Evolutionary conservation across 2,888 invertebrate genomes (phyloP), one percentile per base, ranked within the genome.

Genomic region (Agrochola lychnidis): DNA sequence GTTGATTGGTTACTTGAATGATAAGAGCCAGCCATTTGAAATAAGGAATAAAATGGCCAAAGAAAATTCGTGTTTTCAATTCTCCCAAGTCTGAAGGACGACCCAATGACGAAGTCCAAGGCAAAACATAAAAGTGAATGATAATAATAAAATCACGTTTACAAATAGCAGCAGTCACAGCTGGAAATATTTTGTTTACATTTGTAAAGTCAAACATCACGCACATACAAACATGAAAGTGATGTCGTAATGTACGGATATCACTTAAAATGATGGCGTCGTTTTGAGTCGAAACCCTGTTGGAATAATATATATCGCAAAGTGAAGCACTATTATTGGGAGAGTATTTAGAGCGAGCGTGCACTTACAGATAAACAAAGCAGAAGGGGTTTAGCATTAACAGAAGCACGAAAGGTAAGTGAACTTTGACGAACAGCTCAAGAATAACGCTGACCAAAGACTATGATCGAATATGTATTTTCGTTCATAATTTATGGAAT

Each of bases 341-440:
- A 88, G 82, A 77, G 84, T 88, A 94, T 94, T 93, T 89, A 91
- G 93, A 92, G 82, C 91, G 88, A 70, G 88, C 90, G 88, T 89
- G 90, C 94, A 93, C 93, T 94, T 87, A 90, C 87, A 90, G 92
- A 91, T 94, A 92, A 90, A 90, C 89, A 89, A 91, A 89, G 82
- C 93, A 93, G 92, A 91, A 90, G 85, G 86, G 87, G 89, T 90
- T 87, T 86, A 79, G 70, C 82, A 88, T 86, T 82, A 85, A 84
- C 86, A 82, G 83, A 88, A 83, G 74, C 81, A 73, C 73, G 73
- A 87, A 87, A 91, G 89, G 90, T 92, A 89, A 90, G 69, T 91
- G 92, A 92, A 89, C 92, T 89, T 81, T 81, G 73, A 78, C 61
- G 71, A 63, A 79, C 64, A 56, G 84, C 57, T 81, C 73, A 61